phyloP scores from a whole-genome alignment of 2,113 vertebrate genomes.

The Sminthopsis crassicaudata region DNA sequence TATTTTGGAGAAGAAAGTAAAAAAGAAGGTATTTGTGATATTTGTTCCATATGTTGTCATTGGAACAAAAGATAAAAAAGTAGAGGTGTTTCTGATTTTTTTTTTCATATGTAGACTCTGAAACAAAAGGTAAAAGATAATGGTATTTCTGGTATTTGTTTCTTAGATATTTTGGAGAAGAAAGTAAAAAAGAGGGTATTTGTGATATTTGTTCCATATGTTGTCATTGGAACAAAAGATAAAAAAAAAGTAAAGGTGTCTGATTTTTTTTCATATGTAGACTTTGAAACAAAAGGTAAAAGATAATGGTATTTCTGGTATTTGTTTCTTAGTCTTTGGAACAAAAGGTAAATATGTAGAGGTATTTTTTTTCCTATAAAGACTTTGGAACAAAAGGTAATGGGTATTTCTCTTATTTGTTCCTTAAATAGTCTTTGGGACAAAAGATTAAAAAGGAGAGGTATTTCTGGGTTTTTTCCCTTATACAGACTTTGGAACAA shows the following conservation, averaged over 20 bases:
- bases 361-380: too few species aligned
- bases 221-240: background rate
- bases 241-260: background rate
- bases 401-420: too few species aligned
- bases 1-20: slow-evolving; percentile 24
- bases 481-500: too few species aligned
- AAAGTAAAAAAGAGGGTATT: background rate
- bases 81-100: background rate
- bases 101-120: background rate
- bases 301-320: too few species aligned
- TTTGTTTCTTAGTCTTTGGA: background rate
- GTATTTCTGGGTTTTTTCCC: too few species aligned
- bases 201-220: too few species aligned
- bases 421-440: too few species aligned
- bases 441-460: too few species aligned
- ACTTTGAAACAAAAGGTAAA: background rate
- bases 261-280: background rate
- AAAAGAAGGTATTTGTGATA: too few species aligned
- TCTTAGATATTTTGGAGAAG: slow-evolving; percentile 45
- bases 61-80: background rate
- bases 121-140: background rate
- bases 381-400: too few species aligned
- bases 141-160: background rate
- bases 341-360: too few species aligned
- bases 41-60: too few species aligned